Percentiles rank a stretch among this genome's conserved stretches.
These are phyloP conservation scores for Onthophagus sagittarius DNA, from an alignment of 2,888 invertebrate species.

Conservation along the genomic window DNA sequence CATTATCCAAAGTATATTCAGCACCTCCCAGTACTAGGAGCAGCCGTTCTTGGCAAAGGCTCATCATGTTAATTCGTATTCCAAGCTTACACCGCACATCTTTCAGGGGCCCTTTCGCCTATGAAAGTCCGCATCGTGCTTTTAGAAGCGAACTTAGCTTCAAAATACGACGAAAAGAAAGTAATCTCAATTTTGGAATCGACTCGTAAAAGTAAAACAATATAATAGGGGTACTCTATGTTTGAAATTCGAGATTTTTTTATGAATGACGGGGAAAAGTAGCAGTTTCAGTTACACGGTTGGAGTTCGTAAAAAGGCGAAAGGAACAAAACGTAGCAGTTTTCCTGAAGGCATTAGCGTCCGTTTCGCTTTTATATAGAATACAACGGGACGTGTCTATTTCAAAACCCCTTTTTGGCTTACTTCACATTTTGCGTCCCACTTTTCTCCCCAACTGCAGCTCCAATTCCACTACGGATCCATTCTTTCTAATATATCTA, in stretches of 20 bases:
- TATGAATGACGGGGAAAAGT: too few species aligned
- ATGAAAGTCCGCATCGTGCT: background rate
- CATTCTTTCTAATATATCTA: background rate
- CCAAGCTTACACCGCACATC: background rate
- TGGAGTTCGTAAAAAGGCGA: too few species aligned
- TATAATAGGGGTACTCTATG: too few species aligned
- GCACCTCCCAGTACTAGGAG: background rate
- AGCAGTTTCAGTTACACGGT: too few species aligned
- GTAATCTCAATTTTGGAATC: background rate
- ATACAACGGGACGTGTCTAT: too few species aligned
- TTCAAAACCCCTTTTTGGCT: too few species aligned
- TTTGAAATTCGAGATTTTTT: too few species aligned
- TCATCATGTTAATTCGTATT: background rate
- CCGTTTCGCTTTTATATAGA: too few species aligned
- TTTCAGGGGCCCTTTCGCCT: background rate
- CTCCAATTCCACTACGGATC: background rate
- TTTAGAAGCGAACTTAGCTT: background rate
- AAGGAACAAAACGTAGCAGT: too few species aligned
- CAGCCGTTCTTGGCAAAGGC: background rate
- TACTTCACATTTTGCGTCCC: too few species aligned
- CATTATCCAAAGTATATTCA: background rate
- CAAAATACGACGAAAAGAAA: background rate
- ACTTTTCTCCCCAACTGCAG: background rate
- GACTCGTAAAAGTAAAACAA: background rate
- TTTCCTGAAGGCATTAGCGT: too few species aligned